These are phyloP conservation scores for Psittacula derbiana DNA, from an alignment of 2,797 vertebrate genomes.

Conservation along the genomic window DNA sequence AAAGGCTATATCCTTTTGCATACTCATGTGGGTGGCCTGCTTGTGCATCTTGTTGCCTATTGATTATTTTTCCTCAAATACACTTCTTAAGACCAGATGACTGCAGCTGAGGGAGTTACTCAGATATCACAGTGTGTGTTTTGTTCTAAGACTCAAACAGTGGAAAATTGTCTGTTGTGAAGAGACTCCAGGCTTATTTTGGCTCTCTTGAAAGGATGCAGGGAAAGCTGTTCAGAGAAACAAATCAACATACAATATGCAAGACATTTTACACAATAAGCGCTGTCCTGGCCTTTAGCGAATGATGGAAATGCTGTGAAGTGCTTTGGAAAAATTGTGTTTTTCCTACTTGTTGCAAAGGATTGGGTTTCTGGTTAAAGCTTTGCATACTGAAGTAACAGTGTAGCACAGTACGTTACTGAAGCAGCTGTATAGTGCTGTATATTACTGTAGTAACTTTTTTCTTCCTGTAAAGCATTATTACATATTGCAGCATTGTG, in stretches of 20 bases:
- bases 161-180: background rate
- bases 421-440: background rate
- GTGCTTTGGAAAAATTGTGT: background rate
- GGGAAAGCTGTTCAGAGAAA: background rate
- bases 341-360: background rate
- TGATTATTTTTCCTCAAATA: background rate
- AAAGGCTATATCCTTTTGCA: fast-evolving
- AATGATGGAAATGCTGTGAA: background rate
- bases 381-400: background rate
- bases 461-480: background rate
- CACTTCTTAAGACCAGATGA: background rate
- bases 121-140: background rate
- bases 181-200: background rate
- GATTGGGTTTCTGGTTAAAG: background rate
- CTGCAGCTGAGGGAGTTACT: background rate
- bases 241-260: background rate
- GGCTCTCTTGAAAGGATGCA: background rate
- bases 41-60: background rate
- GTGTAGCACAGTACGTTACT: background rate
- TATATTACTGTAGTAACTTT: background rate
- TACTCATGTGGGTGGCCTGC: background rate
- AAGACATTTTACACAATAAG: background rate
- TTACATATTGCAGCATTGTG: too few relatives aligned
- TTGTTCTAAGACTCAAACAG: background rate
- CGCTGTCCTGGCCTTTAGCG: background rate